Percentiles rank a stretch among this genome's conserved stretches.
These are phyloP conservation scores for Isichthys henryi DNA, from an alignment of 2,113 vertebrate genomes.

Conservation along the genomic window DNA sequence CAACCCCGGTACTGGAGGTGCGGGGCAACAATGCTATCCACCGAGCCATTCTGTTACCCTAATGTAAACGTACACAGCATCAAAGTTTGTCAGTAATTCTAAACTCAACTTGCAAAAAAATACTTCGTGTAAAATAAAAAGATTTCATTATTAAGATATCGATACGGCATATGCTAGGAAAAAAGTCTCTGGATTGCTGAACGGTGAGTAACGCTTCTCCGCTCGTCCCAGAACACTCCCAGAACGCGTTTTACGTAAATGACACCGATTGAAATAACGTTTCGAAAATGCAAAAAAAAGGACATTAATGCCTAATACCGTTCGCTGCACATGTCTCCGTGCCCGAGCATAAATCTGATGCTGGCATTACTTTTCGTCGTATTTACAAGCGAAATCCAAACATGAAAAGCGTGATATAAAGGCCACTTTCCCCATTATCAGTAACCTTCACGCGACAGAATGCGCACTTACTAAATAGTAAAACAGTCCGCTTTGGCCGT, in stretches of 20 bases:
- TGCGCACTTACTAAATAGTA: slow-evolving; percentile 31
- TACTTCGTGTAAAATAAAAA: neutral
- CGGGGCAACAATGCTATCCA: neutral
- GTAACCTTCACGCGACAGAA: neutral
- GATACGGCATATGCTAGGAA: neutral
- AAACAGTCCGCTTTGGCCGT: slow-evolving; percentile 42
- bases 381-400: neutral
- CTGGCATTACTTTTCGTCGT: neutral
- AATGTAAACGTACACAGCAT: neutral
- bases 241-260: neutral
- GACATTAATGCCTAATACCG: neutral
- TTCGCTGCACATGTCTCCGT: neutral
- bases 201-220: neutral
- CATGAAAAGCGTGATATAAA: neutral
- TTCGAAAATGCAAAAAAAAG: neutral
- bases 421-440: neutral
- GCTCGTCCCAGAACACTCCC: neutral
- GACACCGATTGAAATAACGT: neutral
- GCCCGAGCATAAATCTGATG: neutral
- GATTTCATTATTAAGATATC: neutral
- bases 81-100: neutral
- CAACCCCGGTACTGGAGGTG: neutral
- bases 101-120: neutral
- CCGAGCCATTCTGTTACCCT: neutral
- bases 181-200: neutral